phyloP scores from a whole-genome alignment of 2,888 invertebrate species.

The Drosophila siamana region DNA sequence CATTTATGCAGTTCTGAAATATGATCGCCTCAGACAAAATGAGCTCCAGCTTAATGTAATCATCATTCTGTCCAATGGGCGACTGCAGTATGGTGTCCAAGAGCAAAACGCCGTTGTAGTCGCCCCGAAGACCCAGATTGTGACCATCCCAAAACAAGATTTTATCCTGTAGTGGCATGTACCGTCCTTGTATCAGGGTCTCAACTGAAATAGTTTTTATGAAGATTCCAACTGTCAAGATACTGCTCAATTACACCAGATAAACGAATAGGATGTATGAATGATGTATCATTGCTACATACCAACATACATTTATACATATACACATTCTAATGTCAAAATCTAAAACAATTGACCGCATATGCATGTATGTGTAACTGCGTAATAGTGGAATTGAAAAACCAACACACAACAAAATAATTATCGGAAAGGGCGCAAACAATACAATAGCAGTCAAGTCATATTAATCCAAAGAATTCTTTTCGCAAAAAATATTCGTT shows the following conservation, averaged over 20 bases:
- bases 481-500: slow-evolving; percentile 1
- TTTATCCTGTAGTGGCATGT: slow-evolving; percentile 92
- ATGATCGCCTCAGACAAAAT: slow-evolving; percentile 95
- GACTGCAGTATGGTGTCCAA: slow-evolving; percentile 95
- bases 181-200: slow-evolving; percentile 89
- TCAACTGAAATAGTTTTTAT: slow-evolving; percentile 80
- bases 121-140: slow-evolving; percentile 93
- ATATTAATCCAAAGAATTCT: slow-evolving; percentile 14
- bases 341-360: slow-evolving; percentile 13
- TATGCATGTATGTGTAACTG: slow-evolving; percentile 35
- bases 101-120: slow-evolving; percentile 95
- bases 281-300: not conserved
- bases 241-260: slow-evolving; percentile 16
- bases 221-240: not conserved
- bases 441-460: not conserved
- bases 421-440: slow-evolving; percentile 1
- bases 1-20: slow-evolving; percentile 92
- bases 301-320: slow-evolving; percentile 1
- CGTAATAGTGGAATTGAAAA: slow-evolving; percentile 33
- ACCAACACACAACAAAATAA: slow-evolving; percentile 24
- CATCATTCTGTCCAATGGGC: slow-evolving; percentile 91
- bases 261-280: slow-evolving; percentile 12
- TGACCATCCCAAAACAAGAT: slow-evolving; percentile 93
- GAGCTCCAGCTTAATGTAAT: slow-evolving; percentile 93
- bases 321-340: not conserved